A percentile compares a stretch with the other conserved stretches of the same genome.
Evolutionary conservation across 2,797 vertebrate genomes (phyloP).

Genomic region (Pseudomugil tenellus): DNA sequence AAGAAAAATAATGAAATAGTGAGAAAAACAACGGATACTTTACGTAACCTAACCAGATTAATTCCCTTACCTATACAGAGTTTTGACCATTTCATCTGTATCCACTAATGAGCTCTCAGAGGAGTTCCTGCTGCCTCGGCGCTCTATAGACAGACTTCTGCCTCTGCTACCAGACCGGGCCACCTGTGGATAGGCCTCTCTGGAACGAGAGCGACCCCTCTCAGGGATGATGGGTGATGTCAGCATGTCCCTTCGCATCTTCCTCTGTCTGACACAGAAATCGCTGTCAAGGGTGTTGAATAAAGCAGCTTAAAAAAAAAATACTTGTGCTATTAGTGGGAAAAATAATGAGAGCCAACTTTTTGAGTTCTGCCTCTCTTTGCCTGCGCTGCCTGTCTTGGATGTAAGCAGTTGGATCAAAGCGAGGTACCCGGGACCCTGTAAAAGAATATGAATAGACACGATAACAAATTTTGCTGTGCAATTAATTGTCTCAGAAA

Average conservation of each 20-base stretch:
- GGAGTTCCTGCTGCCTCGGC: slow-evolving; percentile 86
- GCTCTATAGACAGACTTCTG: slow-evolving; percentile 82
- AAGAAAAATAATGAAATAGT: slow-evolving; percentile 16
- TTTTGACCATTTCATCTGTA: slow-evolving; percentile 83
- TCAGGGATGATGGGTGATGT: slow-evolving; percentile 73
- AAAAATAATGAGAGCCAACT: slow-evolving; percentile 72
- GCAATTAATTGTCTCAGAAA: no score
- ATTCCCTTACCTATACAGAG: slow-evolving; percentile 52
- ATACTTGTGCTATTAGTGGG: not conserved
- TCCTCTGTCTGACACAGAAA: slow-evolving; percentile 79
- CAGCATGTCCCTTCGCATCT: slow-evolving; percentile 80
- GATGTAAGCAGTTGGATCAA: slow-evolving; percentile 92
- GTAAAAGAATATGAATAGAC: no score
- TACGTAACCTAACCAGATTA: not conserved
- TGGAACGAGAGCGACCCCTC: slow-evolving; percentile 84
- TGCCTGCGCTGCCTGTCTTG: slow-evolving; percentile 86
- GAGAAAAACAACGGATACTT: not conserved
- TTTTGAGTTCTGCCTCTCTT: slow-evolving; percentile 85
- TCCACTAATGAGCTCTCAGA: slow-evolving; percentile 87
- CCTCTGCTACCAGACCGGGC: slow-evolving; percentile 73
- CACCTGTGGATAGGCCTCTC: slow-evolving; percentile 71
- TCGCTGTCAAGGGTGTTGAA: not conserved
- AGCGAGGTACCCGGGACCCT: slow-evolving; percentile 83
- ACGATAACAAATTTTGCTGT: no score
- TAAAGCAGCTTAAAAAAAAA: not conserved